Conservation (phyloP, 2,113 vertebrate species). For the Chloroceryle aenea region DNA sequence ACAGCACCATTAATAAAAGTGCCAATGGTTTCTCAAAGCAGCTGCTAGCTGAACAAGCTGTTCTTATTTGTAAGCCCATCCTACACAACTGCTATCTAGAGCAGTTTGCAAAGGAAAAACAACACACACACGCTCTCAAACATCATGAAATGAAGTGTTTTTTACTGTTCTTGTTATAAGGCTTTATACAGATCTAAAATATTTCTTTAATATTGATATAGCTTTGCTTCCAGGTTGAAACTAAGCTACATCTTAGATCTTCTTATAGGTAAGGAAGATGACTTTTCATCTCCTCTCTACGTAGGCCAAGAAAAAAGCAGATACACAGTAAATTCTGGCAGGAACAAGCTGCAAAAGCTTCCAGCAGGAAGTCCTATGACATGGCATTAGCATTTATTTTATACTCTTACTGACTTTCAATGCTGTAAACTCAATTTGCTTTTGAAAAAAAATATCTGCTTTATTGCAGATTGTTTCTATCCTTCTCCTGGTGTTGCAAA, state of each 20-base stretch:
- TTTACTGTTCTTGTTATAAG: not conserved
- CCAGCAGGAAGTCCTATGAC: not conserved
- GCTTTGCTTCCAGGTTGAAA: not conserved
- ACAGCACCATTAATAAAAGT: not conserved
- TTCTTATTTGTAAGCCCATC: not conserved
- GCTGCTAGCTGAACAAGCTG: not conserved
- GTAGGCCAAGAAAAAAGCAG: not conserved
- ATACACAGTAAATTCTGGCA: not conserved
- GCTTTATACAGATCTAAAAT: not conserved
- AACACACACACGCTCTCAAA: not conserved
- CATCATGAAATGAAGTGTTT: not conserved
- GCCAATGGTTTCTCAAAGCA: not conserved
- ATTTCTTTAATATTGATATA: not conserved
- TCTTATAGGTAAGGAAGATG: not conserved
- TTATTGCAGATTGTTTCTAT: not conserved
- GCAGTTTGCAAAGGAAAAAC: not conserved
- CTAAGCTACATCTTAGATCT: not conserved
- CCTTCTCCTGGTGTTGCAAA: not conserved
- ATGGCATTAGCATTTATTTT: not conserved
- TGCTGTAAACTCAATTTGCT: not conserved
- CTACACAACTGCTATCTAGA: not conserved
- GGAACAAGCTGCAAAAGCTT: slow-evolving; percentile 23
- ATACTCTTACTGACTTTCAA: slow-evolving; percentile 5
- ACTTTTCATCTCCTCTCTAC: not conserved
- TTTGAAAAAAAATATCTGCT: not conserved